Percentiles rank a stretch among this genome's conserved stretches.
These are phyloP conservation scores for Diarsia mendica DNA, from an alignment of 2,888 invertebrate species.

Conservation along the genomic window DNA sequence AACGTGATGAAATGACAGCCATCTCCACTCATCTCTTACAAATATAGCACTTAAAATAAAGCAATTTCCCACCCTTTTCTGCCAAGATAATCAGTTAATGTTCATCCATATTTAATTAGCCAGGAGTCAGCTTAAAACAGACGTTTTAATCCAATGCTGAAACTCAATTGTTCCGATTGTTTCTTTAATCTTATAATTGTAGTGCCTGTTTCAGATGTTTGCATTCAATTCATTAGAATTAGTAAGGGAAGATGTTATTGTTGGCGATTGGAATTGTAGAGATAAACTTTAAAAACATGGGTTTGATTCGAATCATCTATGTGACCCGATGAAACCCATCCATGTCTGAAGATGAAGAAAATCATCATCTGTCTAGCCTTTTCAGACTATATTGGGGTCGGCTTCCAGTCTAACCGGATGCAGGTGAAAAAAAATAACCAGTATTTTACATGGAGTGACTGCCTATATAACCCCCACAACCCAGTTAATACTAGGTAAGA, in stretches of 20 bases:
- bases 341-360: too few species aligned
- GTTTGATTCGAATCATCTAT: too few species aligned
- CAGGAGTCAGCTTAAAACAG: constrained; percentile 1
- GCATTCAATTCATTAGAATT: constrained; percentile 1
- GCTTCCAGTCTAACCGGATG: too few species aligned
- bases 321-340: too few species aligned
- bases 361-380: too few species aligned
- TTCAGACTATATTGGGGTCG: too few species aligned
- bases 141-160: constrained; percentile 15
- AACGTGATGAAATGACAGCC: too few species aligned
- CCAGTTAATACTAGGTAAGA: too few species aligned
- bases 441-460: too few species aligned
- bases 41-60: not conserved
- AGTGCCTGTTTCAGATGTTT: constrained; percentile 22
- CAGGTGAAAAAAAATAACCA: too few species aligned
- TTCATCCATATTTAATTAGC: constrained; percentile 29
- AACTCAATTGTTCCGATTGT: constrained; percentile 39
- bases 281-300: not conserved
- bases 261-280: not conserved
- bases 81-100: constrained; percentile 35
- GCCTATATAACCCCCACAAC: too few species aligned
- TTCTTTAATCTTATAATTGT: constrained; percentile 32
- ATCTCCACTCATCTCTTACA: not conserved
- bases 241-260: too few species aligned
- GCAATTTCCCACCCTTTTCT: not conserved